Conservation (phyloP, 2,888 invertebrate genomes). For the Clunio marinus region DNA sequence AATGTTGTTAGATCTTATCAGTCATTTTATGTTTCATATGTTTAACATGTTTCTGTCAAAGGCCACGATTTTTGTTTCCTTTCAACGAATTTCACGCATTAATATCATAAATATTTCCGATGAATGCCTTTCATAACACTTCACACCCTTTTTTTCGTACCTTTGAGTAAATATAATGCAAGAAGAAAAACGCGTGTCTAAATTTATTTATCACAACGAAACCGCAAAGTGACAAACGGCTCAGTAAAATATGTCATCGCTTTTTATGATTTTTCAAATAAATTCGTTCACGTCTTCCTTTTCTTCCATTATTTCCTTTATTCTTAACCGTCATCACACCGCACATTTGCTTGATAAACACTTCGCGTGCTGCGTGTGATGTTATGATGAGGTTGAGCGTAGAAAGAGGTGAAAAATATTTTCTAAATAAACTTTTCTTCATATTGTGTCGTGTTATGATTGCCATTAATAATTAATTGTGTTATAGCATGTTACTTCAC, state of each 20-base stretch:
- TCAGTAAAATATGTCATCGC: constrained; percentile 4
- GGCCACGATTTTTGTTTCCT: too few relatives aligned
- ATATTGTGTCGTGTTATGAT: background rate
- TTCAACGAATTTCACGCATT: too few relatives aligned
- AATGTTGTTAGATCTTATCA: too few relatives aligned
- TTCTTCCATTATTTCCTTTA: background rate
- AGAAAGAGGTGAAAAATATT: constrained; percentile 3
- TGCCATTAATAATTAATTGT: constrained; percentile 19
- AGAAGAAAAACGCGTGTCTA: background rate
- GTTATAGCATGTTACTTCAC: background rate
- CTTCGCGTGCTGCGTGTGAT: background rate
- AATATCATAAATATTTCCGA: too few relatives aligned
- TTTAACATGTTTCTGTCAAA: too few relatives aligned
- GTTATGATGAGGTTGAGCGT: background rate
- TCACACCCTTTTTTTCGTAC: too few relatives aligned
- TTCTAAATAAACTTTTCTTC: too few relatives aligned
- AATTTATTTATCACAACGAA: background rate
- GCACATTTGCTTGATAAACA: background rate
- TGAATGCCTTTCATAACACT: too few relatives aligned
- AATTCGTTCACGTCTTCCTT: background rate
- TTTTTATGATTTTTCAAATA: background rate
- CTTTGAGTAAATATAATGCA: too few relatives aligned
- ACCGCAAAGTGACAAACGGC: background rate
- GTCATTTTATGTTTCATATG: too few relatives aligned
- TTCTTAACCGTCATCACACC: background rate